A percentile compares a stretch with the other conserved stretches of the same genome.
phyloP scores from a whole-genome alignment of 2,888 invertebrate genomes.

The Beris chalybata region DNA sequence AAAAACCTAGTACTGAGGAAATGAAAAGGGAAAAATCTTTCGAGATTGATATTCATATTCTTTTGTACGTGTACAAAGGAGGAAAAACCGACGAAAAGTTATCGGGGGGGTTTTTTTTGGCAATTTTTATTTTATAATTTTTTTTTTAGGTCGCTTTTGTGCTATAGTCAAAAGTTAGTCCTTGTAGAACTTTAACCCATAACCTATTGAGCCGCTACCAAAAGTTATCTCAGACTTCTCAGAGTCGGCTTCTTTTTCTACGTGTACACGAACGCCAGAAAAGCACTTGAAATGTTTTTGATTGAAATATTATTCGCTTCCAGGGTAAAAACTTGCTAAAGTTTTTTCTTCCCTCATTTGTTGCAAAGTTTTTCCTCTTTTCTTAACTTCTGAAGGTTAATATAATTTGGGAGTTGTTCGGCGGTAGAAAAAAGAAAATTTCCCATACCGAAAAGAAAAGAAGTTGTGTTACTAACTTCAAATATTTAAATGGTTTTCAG shows the following conservation, averaged over 20 bases:
- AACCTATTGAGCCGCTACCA: constrained; percentile 11
- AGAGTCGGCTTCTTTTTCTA: neutral
- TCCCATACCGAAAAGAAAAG: too few relatives aligned
- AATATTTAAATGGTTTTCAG: too few relatives aligned
- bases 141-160: neutral
- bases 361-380: neutral
- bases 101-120: constrained; percentile 12
- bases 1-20: neutral
- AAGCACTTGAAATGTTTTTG: constrained; percentile 29
- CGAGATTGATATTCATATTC: constrained; percentile 27
- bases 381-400: constrained; percentile 11
- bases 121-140: neutral
- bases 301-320: constrained; percentile 29
- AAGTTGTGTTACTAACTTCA: too few relatives aligned
- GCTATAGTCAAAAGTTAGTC: constrained; percentile 1
- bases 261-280: neutral
- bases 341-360: neutral
- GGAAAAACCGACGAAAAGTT: constrained; percentile 9
- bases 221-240: constrained; percentile 5
- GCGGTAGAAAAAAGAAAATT: neutral
- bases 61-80: constrained; percentile 17
- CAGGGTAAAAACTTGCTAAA: constrained; percentile 5
- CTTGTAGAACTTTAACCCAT: constrained; percentile 16
- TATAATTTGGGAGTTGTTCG: constrained; percentile 10
- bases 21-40: constrained; percentile 17